Base-by-base conservation (phyloP, 2,113 vertebrate genomes). In the Atractosteus spatula region DNA sequence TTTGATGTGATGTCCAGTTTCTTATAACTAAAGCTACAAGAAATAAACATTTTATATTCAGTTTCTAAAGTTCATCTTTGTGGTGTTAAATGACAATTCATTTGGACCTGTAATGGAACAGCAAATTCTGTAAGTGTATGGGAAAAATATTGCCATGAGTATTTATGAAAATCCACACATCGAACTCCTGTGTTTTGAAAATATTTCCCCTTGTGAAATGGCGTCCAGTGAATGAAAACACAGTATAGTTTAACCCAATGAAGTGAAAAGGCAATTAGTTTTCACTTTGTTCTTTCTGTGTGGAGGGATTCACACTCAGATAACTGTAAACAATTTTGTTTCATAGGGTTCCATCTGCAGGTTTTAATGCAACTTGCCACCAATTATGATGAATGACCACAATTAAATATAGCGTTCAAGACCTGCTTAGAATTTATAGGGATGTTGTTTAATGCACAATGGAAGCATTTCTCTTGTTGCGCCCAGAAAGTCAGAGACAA, bases 241-340 rank as follows among this genome's bases (percentile, higher is more conserved):
- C 29, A 29, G 29, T 29, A 29, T 29, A 29, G 29, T 29, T 29
- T 29, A 88, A 92, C 89, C 87, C 90, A 90, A 89, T 87, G 88
- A 88, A 92, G 86, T 91, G 88, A 91, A 90, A 92, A 92, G 89
- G 90, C 88, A 91, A 89, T 92, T 93, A 89, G 85, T 78, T 88
- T 81, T 82, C 82, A 82, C 80, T 78, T 82, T 79, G 79, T 89
- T 81, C 80, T 85, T 82, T 88, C 84, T 86, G 87, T 80, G 83
- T 87, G 75, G 78, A 82, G 83, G 87, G 84, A 74, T 77, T 72
- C 84, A 89, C 84, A 78, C 80, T 80, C 59, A 14, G 65, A 57
- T 71, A 72, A 51, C 59, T 62, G 57, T 65, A 71, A 69, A 78
- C 75, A 70, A 68, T 76, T 68, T 76, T 7, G 62, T 68, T 76